Evolutionary conservation across 2,113 vertebrate genomes (phyloP).

Genomic region (Apodemus sylvaticus): DNA sequence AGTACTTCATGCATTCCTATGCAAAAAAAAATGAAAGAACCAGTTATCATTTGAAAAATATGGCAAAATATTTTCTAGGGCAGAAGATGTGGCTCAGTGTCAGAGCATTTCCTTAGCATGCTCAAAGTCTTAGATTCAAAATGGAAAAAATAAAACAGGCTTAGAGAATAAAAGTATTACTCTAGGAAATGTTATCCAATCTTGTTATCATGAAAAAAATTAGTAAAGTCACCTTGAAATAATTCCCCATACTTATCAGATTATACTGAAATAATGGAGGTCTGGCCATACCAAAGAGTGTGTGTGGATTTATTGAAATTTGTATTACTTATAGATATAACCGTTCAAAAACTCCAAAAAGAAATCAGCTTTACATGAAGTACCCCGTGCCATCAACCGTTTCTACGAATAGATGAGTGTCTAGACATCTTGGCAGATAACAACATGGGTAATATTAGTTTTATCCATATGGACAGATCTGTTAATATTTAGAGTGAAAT

Average conservation of each 20-base stretch:
- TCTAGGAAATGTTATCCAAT: not conserved
- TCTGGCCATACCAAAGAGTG: not conserved
- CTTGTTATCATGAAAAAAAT: not conserved
- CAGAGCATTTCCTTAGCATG: not conserved
- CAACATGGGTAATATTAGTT: not conserved
- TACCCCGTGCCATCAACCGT: not conserved
- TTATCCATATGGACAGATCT: not conserved
- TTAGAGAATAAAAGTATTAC: not conserved
- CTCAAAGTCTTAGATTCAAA: not conserved
- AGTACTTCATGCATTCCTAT: not conserved
- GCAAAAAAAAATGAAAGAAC: not conserved
- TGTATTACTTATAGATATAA: not conserved
- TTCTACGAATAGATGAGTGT: not conserved
- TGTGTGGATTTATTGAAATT: not conserved
- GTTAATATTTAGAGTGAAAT: not conserved
- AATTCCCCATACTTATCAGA: not conserved
- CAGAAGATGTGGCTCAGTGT: not conserved
- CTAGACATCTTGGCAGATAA: not conserved
- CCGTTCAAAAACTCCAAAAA: not conserved
- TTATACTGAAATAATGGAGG: not conserved
- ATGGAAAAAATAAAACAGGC: not conserved
- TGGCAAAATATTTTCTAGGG: not conserved
- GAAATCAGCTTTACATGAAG: not conserved
- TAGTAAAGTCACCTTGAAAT: not conserved
- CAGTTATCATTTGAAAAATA: not conserved